Percentiles rank a stretch among this genome's conserved stretches.
phyloP scores from a whole-genome alignment of 1,140 invertebrate species.

The Zaprionus africanus region DNA sequence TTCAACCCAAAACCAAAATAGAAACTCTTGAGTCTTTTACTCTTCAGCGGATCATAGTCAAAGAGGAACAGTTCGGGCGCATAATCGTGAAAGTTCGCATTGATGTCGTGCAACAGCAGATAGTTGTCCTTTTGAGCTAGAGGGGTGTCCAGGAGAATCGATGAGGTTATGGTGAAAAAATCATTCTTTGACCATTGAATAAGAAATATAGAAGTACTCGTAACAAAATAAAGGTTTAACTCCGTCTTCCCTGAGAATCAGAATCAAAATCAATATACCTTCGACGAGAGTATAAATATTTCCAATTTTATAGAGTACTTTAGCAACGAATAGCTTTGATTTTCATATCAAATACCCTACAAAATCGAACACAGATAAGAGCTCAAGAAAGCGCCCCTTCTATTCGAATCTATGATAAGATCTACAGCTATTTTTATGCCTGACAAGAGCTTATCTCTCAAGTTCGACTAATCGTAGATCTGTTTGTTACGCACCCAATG shows the following conservation, averaged over 20 bases:
- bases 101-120: conserved; percentile 62
- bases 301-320: background rate
- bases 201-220: too few relatives aligned
- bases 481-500: conserved; percentile 59
- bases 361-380: background rate
- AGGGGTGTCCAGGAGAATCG: background rate
- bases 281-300: background rate
- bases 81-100: conserved; percentile 59
- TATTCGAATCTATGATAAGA: background rate
- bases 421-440: background rate
- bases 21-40: conserved; percentile 40
- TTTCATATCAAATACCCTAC: background rate
- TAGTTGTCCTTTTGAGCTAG: conserved; percentile 56
- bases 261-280: background rate
- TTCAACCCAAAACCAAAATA: conserved; percentile 47
- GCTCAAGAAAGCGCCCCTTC: background rate
- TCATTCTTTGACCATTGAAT: too few relatives aligned
- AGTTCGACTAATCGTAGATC: background rate
- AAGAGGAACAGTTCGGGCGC: conserved; percentile 73
- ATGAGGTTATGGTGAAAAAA: too few relatives aligned
- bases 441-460: background rate
- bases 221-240: too few relatives aligned
- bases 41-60: conserved; percentile 52
- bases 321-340: background rate
- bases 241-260: too few relatives aligned